phyloP scores from a whole-genome alignment of 2,797 vertebrate genomes.

The Microctenopoma steveboyesi region DNA sequence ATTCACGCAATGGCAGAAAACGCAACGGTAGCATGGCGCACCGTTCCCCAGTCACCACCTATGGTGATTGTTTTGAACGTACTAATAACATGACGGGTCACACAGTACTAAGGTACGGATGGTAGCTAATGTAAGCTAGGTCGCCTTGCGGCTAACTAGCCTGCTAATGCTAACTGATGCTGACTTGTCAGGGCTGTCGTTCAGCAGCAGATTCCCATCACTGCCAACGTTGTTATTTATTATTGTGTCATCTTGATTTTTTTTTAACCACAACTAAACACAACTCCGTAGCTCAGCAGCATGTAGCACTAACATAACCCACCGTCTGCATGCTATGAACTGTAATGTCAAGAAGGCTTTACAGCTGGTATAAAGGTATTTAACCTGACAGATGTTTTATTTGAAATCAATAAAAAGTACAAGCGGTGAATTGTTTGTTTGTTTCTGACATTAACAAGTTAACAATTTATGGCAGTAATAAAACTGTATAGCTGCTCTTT shows the following conservation, averaged over 20 bases:
- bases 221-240: slow-evolving; percentile 22
- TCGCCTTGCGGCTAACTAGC: slow-evolving; percentile 61
- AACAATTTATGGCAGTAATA: slow-evolving; percentile 33
- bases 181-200: slow-evolving; percentile 45
- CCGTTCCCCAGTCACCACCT: neutral
- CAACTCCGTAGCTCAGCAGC: neutral
- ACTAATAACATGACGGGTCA: slow-evolving; percentile 9
- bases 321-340: fast-evolving
- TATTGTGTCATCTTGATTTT: neutral
- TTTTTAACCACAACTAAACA: neutral
- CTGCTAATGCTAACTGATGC: slow-evolving; percentile 61
- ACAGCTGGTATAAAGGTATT: slow-evolving; percentile 3
- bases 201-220: slow-evolving; percentile 2
- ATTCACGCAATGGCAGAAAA: neutral
- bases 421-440: neutral
- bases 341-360: neutral
- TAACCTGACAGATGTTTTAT: neutral
- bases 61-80: neutral
- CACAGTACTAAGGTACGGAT: slow-evolving; percentile 50
- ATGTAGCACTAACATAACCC: neutral
- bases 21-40: neutral
- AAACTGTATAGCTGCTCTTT: slow-evolving; percentile 13
- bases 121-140: slow-evolving; percentile 67
- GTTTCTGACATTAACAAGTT: slow-evolving; percentile 34
- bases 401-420: neutral